Base-by-base conservation (phyloP, 2,888 invertebrate species). In the Ephialtes manifestator region DNA sequence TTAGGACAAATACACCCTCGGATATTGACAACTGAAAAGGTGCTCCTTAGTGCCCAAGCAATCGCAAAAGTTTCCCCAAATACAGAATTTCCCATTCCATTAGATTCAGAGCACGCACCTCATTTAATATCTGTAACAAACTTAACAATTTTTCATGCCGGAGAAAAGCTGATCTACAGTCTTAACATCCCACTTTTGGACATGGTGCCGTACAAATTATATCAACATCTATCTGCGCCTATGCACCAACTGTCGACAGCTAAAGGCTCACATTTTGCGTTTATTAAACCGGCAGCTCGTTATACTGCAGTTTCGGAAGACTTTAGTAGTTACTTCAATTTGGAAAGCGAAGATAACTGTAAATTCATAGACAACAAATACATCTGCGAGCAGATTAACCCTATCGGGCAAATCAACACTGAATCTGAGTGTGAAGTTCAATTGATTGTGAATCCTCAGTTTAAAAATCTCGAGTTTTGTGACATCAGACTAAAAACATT, bases 241-340 rank as follows among this genome's bases (percentile, higher is more conserved):
- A 39, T 53, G 11, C 53, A 67, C 4, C 65, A 76, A 35, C 3
- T 13, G 13, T 53, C 39, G 48, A 53, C 8, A 28, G 4, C 11
- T 24, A 48, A 48, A 8, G 20, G 18, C 31, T 71, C 71, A 5
- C 18, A 7, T 11, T 71, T 72, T 35, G 75, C 81, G 46, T 71
- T 53, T 24, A 76, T 82, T 5, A 82, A 63, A 76, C 76, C 81
- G 7, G 3, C 70, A 0, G 4, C 35, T 5, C 53, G 43, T 13
- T 82, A 51, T 51, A 76, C 81, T 0, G 76, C 75, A 60, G 28
- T 70, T 0, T 68, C 81, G 13, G 43, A 68, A 10, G 70, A 81
- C 11, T 75, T 75, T 31, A 53, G 71, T 18, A 76, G 8, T 24
- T 0, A n/a, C n/a, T n/a, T n/a, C n/a, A n/a, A n/a, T n/a, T n/a